Base-by-base conservation (phyloP, 2,888 invertebrate species). In the Acrocyrtus sp. region DNA sequence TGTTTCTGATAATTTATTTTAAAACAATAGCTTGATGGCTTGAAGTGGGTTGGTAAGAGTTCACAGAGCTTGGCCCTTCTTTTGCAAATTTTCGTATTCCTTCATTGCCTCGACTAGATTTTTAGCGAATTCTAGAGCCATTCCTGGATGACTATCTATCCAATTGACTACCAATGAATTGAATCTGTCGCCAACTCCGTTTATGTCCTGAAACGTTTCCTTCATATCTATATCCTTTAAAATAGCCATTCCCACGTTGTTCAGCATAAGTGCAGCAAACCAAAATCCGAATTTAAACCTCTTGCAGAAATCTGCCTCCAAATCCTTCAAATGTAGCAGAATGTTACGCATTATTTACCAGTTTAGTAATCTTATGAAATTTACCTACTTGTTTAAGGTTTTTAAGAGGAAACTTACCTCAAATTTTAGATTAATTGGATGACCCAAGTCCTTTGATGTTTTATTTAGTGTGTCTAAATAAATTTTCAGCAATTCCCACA, bases 81-180 rank as follows among this genome's bases (percentile, higher is more conserved):
- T n/a, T n/a, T n/a, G n/a, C n/a, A n/a, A n/a, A 39, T 39, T 12
- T 39, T 6, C n/a, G n/a, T 50, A 61, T 39, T 61, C 61, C n/a
- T 61, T 48, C 39, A 50, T 39, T 1, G 50, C 12, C n/a, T 50
- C 50, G 2, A 61, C 61, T 6, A 61, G 8, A 6, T 21, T 50
- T 39, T 22, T 50, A 1, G 61, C 61, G 17, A 26, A 45, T 27
- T 29, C 22, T 29, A 22, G 3, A 39, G 50, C 39, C 19, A 50
- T 50, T 27, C 50, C 61, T 39, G 61, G 61, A 39, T 61, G 41
- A 17, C 21, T 22, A 10, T 50, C 29, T 2, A 61, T 50, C 50
- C 50, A 61, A 3, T 22, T 45, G 12, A n/a, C n/a, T n/a, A n/a
- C n/a, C n/a, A n/a, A n/a, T n/a, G n/a, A n/a, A n/a, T n/a, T n/a